phyloP scores from a whole-genome alignment of 1,140 invertebrate species.

The Diprion similis region DNA sequence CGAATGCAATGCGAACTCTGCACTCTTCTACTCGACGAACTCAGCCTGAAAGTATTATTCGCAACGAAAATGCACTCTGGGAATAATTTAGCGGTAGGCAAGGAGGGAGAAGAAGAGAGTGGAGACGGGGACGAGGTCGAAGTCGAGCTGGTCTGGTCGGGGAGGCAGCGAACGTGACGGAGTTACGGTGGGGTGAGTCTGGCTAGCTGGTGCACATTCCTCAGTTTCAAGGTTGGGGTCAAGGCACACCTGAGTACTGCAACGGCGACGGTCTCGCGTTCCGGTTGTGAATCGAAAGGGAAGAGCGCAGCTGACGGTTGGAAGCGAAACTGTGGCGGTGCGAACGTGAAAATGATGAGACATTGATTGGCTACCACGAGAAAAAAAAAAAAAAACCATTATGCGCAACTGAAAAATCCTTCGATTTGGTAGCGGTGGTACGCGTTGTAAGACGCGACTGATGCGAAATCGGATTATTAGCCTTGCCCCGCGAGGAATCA shows the following conservation, averaged over 20 bases:
- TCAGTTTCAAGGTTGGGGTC: slow-evolving; percentile 53
- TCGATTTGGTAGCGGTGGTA: too few relatives aligned
- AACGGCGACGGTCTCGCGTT: background rate
- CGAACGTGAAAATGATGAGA: too few relatives aligned
- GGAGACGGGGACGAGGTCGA: slow-evolving; percentile 23
- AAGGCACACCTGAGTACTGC: slow-evolving; percentile 49
- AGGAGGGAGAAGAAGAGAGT: slow-evolving; percentile 10
- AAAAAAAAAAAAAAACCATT: background rate
- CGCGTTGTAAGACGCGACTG: too few relatives aligned
- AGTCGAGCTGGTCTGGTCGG: slow-evolving; percentile 32
- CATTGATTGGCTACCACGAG: background rate
- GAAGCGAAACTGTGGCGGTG: too few relatives aligned
- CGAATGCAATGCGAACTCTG: too few relatives aligned
- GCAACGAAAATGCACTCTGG: background rate
- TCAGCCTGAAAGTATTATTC: background rate
- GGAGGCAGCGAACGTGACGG: slow-evolving; percentile 21
- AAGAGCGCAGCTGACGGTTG: background rate
- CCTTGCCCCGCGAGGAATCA: background rate
- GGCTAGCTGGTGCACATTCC: slow-evolving; percentile 43
- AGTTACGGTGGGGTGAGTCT: slow-evolving; percentile 45
- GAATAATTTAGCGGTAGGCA: background rate
- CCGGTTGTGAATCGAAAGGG: background rate
- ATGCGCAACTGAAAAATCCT: background rate
- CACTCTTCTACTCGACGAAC: too few relatives aligned
- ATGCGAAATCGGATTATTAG: too few relatives aligned